Conservation (phyloP, 2,888 invertebrate genomes). For the Epinotia brunnichana region DNA sequence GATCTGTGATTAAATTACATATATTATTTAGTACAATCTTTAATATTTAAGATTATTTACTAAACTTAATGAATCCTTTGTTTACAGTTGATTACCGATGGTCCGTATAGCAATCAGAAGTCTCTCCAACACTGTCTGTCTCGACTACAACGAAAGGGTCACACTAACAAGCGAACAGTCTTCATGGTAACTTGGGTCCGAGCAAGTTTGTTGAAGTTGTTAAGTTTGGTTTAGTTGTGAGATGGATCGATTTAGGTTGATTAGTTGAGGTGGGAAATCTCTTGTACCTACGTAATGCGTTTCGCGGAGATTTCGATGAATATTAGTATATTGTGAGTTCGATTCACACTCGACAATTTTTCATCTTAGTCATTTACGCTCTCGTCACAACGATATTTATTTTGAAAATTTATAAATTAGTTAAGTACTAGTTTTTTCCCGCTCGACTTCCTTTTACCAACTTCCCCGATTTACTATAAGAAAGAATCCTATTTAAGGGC, state of each 20-base stretch:
- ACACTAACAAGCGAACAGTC: not conserved
- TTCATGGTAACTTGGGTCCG: not conserved
- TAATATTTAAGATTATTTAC: no score
- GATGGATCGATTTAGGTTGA: not conserved
- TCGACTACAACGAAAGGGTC: not conserved
- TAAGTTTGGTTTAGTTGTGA: not conserved
- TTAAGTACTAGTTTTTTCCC: no score
- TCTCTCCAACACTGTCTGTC: constrained; percentile 9
- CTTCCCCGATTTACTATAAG: no score
- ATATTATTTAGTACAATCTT: no score
- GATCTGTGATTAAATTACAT: no score
- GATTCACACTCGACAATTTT: no score
- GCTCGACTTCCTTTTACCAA: no score
- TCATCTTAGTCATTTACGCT: no score
- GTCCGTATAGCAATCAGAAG: not conserved
- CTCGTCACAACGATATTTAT: no score
- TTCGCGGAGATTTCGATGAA: not conserved
- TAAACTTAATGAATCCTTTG: constrained; percentile 39
- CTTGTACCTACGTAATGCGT: not conserved
- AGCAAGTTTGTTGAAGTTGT: not conserved
- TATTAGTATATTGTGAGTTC: not conserved
- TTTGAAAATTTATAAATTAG: no score
- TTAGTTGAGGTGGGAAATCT: not conserved
- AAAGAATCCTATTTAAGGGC: no score
- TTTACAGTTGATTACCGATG: constrained; percentile 33